These are phyloP conservation scores for Tyrophagus putrescentiae DNA, from an alignment of 1,140 invertebrate species.

Conservation along the genomic window DNA sequence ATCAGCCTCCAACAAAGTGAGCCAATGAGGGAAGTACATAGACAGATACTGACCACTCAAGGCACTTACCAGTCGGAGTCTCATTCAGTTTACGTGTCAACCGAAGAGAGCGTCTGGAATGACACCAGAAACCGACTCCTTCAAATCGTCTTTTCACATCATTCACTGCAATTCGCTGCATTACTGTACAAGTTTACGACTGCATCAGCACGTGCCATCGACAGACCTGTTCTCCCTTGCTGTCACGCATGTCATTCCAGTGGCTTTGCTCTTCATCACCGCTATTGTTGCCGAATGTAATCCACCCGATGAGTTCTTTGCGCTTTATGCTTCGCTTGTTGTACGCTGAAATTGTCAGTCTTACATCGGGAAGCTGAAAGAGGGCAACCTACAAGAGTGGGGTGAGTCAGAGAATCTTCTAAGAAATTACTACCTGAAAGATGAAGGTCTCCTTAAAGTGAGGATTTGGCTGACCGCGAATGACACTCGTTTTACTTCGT, in stretches of 20 bases:
- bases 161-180: not conserved
- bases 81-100: too few relatives aligned
- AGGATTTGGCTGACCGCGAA: slow-evolving; percentile 80
- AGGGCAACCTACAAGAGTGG: slow-evolving; percentile 41
- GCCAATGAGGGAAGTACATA: too few relatives aligned
- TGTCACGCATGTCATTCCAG: slow-evolving; percentile 75
- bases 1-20: too few relatives aligned
- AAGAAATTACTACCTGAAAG: slow-evolving; percentile 55
- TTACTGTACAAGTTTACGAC: slow-evolving; percentile 16
- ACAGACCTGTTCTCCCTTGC: slow-evolving; percentile 50
- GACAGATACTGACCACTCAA: too few relatives aligned
- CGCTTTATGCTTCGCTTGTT: slow-evolving; percentile 78
- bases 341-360: slow-evolving; percentile 81
- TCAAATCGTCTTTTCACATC: not conserved
- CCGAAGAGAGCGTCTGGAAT: too few relatives aligned
- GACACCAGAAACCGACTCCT: not conserved
- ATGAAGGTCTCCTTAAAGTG: slow-evolving; percentile 88
- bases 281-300: slow-evolving; percentile 77
- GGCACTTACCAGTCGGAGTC: too few relatives aligned
- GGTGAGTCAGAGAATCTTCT: slow-evolving; percentile 7
- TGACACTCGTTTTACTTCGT: slow-evolving; percentile 71
- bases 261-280: slow-evolving; percentile 80
- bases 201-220: slow-evolving; percentile 56
- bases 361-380: slow-evolving; percentile 88
- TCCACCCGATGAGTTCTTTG: slow-evolving; percentile 92